These are phyloP conservation scores for Oriolus oriolus DNA, from an alignment of 2,113 vertebrate genomes.

Conservation along the genomic window DNA sequence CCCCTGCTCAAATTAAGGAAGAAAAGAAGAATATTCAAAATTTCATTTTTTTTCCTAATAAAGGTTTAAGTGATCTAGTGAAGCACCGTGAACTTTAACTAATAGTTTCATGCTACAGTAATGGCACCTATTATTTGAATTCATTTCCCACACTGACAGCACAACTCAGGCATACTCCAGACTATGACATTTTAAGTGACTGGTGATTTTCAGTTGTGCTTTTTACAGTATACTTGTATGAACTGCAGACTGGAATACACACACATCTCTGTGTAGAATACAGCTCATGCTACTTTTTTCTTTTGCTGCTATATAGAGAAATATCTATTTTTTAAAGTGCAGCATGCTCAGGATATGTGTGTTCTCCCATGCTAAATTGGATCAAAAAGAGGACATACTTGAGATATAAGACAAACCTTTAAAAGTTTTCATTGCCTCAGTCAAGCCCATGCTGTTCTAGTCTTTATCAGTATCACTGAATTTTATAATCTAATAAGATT, in stretches of 20 bases:
- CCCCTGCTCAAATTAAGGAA: background rate
- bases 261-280: background rate
- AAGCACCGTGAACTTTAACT: conserved; percentile 60
- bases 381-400: background rate
- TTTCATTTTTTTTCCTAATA: background rate
- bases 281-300: background rate
- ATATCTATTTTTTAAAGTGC: background rate
- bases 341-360: background rate
- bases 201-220: conserved; percentile 43
- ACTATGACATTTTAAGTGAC: conserved; percentile 42
- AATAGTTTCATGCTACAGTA: conserved; percentile 46
- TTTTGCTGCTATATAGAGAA: background rate
- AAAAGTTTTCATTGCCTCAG: background rate
- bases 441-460: background rate
- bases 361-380: background rate
- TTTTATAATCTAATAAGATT: background rate
- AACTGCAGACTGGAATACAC: background rate
- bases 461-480: background rate
- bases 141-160: conserved; percentile 30
- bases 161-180: conserved; percentile 32
- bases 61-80: conserved; percentile 43
- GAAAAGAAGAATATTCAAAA: background rate
- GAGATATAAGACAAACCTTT: background rate
- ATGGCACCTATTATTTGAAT: conserved; percentile 59
- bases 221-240: background rate